Evolutionary conservation across 2,888 invertebrate species (phyloP).

Genomic region (Lamproptera curius): DNA sequence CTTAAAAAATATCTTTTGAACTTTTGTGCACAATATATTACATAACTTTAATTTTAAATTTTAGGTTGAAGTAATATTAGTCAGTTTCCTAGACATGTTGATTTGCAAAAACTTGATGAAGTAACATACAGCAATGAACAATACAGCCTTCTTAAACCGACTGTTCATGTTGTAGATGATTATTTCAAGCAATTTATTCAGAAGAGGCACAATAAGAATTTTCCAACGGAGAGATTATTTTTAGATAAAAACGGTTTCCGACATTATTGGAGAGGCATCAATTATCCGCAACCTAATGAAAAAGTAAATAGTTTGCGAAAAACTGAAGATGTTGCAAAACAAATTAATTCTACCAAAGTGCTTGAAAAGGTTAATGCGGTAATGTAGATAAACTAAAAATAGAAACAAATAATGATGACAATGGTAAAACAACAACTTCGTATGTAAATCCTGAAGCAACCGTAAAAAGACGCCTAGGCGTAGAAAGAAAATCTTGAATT

Average conservation of each 20-base stretch:
- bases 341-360: too few species aligned
- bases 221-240: conserved; percentile 37
- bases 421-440: background rate
- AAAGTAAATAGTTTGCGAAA: conserved; percentile 36
- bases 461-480: conserved; percentile 22
- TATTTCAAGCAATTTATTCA: conserved; percentile 47
- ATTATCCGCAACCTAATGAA: conserved; percentile 21
- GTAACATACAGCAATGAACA: conserved; percentile 41
- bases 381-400: too few species aligned
- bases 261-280: conserved; percentile 50
- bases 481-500: conserved; percentile 21
- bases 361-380: too few species aligned
- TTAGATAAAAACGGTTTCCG: conserved; percentile 53
- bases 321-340: conserved; percentile 23
- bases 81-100: conserved; percentile 43
- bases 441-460: background rate
- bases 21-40: too few species aligned
- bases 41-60: conserved; percentile 1
- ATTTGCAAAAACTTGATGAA: conserved; percentile 51
- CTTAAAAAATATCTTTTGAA: too few species aligned
- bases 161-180: conserved; percentile 43
- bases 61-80: conserved; percentile 11
- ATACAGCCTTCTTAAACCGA: conserved; percentile 48
- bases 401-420: too few species aligned
- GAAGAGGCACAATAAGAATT: conserved; percentile 28